Evolutionary conservation across 2,113 vertebrate species (phyloP).

Genomic region (Anhinga anhinga): DNA sequence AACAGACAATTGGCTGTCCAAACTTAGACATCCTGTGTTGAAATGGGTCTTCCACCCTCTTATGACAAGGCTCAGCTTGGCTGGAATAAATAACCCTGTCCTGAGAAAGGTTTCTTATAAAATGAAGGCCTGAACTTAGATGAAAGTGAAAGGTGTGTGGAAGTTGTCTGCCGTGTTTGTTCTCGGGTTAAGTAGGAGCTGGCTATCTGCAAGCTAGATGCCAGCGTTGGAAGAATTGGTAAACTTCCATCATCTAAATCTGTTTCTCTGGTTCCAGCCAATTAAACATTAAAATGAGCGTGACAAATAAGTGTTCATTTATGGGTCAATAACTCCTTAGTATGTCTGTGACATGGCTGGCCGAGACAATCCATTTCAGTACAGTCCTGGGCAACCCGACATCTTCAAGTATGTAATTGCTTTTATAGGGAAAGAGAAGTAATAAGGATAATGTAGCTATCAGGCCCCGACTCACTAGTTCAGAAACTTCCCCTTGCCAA

Average conservation of each 20-base stretch:
- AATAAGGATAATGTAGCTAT: slow-evolving; percentile 35
- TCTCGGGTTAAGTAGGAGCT: neutral
- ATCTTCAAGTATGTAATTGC: neutral
- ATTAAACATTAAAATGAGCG: slow-evolving; percentile 36
- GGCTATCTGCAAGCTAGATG: neutral
- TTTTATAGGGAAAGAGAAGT: slow-evolving; percentile 13
- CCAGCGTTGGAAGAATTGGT: neutral
- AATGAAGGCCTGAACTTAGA: neutral
- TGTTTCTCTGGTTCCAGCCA: neutral
- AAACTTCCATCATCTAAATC: slow-evolving; percentile 2
- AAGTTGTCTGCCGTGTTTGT: neutral
- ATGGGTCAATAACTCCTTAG: neutral
- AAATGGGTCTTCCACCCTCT: neutral
- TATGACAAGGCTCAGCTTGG: neutral
- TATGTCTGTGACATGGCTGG: neutral
- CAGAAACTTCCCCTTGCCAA: slow-evolving; percentile 41
- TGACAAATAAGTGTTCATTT: slow-evolving; percentile 18
- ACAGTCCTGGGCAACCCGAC: neutral
- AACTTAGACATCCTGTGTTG: neutral
- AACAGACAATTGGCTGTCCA: neutral
- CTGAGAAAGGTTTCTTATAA: neutral
- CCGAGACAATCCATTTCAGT: neutral
- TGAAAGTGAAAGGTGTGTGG: neutral
- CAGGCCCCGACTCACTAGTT: neutral
- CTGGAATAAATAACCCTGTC: neutral